Percentiles rank a stretch among this genome's conserved stretches.
Conservation (phyloP, 1,140 invertebrate genomes). For the Maniola jurtina region DNA sequence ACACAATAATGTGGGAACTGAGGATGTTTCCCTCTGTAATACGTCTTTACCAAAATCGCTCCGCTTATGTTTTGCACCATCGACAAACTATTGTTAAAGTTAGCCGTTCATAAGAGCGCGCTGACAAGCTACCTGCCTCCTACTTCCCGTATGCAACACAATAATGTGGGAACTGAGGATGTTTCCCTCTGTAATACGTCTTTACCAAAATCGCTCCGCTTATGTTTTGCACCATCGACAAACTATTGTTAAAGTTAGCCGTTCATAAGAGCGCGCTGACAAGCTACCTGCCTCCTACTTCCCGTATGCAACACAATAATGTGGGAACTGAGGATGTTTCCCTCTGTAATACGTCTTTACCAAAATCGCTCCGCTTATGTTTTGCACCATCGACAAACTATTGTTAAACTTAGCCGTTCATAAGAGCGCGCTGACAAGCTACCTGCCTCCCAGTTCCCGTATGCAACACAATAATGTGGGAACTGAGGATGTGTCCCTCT, state of each 20-base stretch:
- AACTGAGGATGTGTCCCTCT: no score
- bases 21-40: no score
- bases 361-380: no score
- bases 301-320: constrained; percentile 9
- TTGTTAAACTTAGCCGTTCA: no score
- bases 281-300: constrained; percentile 1
- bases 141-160: constrained; percentile 5
- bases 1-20: no score
- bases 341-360: no score
- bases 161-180: constrained; percentile 9
- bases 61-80: constrained; percentile 10
- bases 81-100: constrained; percentile 12
- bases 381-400: no score
- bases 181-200: no score
- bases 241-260: no score
- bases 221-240: no score
- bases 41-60: neutral
- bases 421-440: constrained; percentile 20
- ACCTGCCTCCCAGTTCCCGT: neutral
- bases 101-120: constrained; percentile 19
- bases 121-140: constrained; percentile 10
- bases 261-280: constrained; percentile 18
- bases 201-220: no score
- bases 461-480: constrained; percentile 9
- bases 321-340: no score